phyloP scores from a whole-genome alignment of 2,797 vertebrate genomes.

The Nannoperca australis region DNA sequence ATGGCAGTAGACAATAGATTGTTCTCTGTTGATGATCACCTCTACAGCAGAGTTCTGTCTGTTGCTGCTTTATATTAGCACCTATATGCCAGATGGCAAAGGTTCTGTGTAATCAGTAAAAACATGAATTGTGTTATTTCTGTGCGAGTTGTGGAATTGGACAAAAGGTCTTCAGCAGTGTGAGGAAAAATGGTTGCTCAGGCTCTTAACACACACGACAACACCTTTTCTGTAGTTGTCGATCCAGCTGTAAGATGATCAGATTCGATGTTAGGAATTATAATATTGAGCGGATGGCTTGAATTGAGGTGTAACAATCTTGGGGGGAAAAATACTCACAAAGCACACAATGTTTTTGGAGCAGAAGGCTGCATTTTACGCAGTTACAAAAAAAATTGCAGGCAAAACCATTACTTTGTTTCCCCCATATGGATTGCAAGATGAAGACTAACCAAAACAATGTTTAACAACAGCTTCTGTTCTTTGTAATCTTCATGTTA shows the following conservation, averaged over 20 bases:
- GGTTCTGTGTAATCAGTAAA: not conserved
- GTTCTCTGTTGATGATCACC: slow-evolving; percentile 10
- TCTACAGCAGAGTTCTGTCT: slow-evolving; percentile 18
- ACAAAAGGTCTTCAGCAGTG: not conserved
- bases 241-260: slow-evolving; percentile 25
- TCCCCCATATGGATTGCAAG: too few relatives aligned
- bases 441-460: slow-evolving; percentile 50
- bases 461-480: slow-evolving; percentile 11
- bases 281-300: not conserved
- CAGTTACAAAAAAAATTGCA: not conserved
- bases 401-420: not conserved
- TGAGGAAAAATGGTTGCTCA: not conserved
- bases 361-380: slow-evolving; percentile 1
- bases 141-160: not conserved
- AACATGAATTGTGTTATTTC: slow-evolving; percentile 4
- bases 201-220: not conserved
- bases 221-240: slow-evolving; percentile 7
- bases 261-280: slow-evolving; percentile 13
- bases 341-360: slow-evolving; percentile 7
- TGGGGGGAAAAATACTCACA: not conserved
- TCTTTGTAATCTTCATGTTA: slow-evolving; percentile 15
- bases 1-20: not conserved
- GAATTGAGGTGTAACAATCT: not conserved
- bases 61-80: slow-evolving; percentile 27
- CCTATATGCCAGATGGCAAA: slow-evolving; percentile 13